Evolutionary conservation across 2,797 vertebrate species (phyloP).

Genomic region (Sebastes variabilis): DNA sequence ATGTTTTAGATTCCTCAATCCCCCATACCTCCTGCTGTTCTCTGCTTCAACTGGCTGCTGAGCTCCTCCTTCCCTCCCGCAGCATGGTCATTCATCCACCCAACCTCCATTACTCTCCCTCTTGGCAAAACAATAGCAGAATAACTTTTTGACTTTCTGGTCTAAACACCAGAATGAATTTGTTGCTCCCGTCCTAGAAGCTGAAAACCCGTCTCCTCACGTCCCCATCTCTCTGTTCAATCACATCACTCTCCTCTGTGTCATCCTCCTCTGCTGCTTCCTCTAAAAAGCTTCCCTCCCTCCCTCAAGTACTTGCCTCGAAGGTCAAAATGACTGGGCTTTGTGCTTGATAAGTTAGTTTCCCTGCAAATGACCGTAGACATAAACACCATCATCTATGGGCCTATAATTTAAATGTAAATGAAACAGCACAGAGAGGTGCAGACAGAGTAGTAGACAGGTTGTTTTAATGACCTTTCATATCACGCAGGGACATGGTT

Average conservation of each 20-base stretch:
- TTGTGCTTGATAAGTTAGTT: constrained; percentile 10
- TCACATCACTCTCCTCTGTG: constrained; percentile 1
- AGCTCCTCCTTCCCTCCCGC: not conserved
- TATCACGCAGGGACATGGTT: constrained; percentile 75
- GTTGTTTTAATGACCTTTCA: constrained; percentile 76
- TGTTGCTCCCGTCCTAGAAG: not conserved
- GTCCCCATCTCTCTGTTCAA: not conserved
- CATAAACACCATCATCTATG: constrained; percentile 3
- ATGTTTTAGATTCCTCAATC: not conserved
- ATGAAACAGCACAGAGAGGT: constrained; percentile 28
- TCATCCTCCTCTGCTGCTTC: not conserved
- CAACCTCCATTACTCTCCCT: not conserved
- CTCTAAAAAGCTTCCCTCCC: not conserved
- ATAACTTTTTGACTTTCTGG: constrained; percentile 17
- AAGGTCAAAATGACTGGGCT: constrained; percentile 35
- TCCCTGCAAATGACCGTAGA: constrained; percentile 7
- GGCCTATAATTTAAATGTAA: constrained; percentile 59
- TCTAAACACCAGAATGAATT: not conserved
- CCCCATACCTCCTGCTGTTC: not conserved
- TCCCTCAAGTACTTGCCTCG: not conserved
- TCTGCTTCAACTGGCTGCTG: not conserved
- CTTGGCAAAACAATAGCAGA: not conserved
- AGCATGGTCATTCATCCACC: not conserved
- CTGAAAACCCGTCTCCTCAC: not conserved
- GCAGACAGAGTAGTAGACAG: constrained; percentile 48